Conservation (phyloP, 23 tunicate species). For the Corella eumyota region DNA sequence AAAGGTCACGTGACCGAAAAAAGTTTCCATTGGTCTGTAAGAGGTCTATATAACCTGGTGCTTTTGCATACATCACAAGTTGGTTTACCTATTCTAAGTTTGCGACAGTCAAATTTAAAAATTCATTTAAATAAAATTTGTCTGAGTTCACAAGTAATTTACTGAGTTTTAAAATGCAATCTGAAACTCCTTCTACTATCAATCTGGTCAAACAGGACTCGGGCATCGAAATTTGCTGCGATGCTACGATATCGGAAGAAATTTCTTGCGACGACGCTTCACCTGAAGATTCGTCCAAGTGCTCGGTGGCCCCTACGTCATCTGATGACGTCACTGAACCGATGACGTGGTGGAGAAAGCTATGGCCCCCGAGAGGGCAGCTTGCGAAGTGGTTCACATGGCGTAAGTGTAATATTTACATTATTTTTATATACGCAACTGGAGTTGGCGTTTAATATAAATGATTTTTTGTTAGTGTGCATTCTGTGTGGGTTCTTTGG, state of each 20-base stretch:
- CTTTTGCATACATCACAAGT: too few relatives aligned
- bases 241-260: too few relatives aligned
- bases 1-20: too few relatives aligned
- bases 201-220: constrained; percentile 2
- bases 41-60: too few relatives aligned
- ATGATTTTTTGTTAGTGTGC: constrained; percentile 12
- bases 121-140: too few relatives aligned
- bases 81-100: too few relatives aligned
- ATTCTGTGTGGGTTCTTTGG: constrained; percentile 25
- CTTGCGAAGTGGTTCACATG: constrained; percentile 51
- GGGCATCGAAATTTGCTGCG: constrained; percentile 4
- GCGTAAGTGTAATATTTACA: constrained; percentile 25
- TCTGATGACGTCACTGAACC: not conserved
- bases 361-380: constrained; percentile 59
- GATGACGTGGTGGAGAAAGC: constrained; percentile 17
- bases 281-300: not conserved
- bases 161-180: not conserved
- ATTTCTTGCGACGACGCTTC: not conserved
- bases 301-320: not conserved
- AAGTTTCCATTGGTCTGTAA: too few relatives aligned
- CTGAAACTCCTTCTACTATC: not conserved
- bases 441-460: too few relatives aligned
- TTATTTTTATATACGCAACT: not conserved
- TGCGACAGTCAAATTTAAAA: too few relatives aligned
- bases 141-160: too few relatives aligned